A percentile compares a stretch with the other conserved stretches of the same genome.
These are phyloP conservation scores for Tipula helvola DNA, from an alignment of 2,888 invertebrate species.

Conservation along the genomic window DNA sequence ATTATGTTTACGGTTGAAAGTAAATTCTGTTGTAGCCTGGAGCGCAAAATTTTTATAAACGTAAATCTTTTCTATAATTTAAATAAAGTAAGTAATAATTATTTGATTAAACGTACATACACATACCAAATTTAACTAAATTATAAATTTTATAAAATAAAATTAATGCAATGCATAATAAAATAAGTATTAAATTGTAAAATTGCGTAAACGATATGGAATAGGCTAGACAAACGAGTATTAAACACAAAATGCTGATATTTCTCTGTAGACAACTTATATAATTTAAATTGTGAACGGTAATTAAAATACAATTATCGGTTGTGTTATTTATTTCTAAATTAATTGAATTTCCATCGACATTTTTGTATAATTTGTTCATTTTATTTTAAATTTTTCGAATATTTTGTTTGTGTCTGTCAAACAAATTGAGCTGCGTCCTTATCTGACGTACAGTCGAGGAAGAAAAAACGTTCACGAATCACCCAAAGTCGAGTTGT, in stretches of 20 bases:
- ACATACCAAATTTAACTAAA: background rate
- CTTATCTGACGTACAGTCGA: too few relatives aligned
- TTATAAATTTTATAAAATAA: background rate
- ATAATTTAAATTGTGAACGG: constrained; percentile 17
- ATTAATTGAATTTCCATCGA: constrained; percentile 14
- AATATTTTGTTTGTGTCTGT: background rate
- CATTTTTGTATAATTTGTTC: background rate
- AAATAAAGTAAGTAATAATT: constrained; percentile 9
- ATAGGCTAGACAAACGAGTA: constrained; percentile 16
- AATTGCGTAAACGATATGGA: background rate
- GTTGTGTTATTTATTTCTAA: constrained; percentile 15
- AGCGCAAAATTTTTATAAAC: constrained; percentile 31
- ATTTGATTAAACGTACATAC: background rate
- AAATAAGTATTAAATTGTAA: background rate
- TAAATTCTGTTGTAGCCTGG: constrained; percentile 28
- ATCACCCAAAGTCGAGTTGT: too few relatives aligned
- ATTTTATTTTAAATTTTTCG: background rate
- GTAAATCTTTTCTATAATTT: constrained; percentile 25
- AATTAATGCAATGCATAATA: background rate
- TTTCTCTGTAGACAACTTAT: constrained; percentile 4
- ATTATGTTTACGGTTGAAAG: constrained; percentile 24
- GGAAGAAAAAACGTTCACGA: too few relatives aligned
- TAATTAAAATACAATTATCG: constrained; percentile 17
- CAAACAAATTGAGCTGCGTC: background rate
- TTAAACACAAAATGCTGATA: background rate